phyloP scores from a whole-genome alignment of 2,113 vertebrate genomes.

The Pomatostomus ruficeps region DNA sequence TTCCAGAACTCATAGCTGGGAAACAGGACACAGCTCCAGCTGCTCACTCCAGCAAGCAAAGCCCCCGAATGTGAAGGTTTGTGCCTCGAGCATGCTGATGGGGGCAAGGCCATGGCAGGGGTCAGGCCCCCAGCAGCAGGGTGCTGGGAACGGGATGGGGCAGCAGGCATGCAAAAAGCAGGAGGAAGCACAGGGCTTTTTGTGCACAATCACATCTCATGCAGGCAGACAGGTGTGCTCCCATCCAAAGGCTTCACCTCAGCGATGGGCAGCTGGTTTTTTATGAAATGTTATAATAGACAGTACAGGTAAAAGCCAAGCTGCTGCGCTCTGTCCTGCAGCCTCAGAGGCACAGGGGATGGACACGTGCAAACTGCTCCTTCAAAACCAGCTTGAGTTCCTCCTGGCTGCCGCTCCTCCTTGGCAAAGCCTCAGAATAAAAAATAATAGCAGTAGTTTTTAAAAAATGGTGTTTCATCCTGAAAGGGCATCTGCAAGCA shows the following conservation, averaged over 20 bases:
- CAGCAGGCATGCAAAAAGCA: background rate
- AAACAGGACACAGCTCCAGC: background rate
- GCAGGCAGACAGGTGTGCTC: background rate
- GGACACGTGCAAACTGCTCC: background rate
- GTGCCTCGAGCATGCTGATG: accelerated
- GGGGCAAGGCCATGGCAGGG: too few relatives aligned
- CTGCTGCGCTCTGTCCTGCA: background rate
- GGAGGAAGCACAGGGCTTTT: background rate
- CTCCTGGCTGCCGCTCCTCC: background rate
- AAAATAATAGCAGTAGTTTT: background rate
- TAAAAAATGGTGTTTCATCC: background rate
- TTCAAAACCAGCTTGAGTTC: background rate
- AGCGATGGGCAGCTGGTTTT: background rate
- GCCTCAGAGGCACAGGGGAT: background rate
- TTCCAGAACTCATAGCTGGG: background rate
- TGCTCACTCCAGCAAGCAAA: background rate
- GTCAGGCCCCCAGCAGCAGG: background rate
- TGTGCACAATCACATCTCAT: background rate
- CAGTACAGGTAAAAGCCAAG: background rate
- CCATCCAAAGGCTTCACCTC: background rate
- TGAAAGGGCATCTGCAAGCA: background rate
- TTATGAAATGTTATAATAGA: background rate
- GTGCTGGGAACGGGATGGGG: accelerated
- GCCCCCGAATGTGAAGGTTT: background rate
- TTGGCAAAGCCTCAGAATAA: background rate